Evolutionary conservation across 1,140 invertebrate genomes (phyloP).

Genomic region (Lasioglossum baleicum): DNA sequence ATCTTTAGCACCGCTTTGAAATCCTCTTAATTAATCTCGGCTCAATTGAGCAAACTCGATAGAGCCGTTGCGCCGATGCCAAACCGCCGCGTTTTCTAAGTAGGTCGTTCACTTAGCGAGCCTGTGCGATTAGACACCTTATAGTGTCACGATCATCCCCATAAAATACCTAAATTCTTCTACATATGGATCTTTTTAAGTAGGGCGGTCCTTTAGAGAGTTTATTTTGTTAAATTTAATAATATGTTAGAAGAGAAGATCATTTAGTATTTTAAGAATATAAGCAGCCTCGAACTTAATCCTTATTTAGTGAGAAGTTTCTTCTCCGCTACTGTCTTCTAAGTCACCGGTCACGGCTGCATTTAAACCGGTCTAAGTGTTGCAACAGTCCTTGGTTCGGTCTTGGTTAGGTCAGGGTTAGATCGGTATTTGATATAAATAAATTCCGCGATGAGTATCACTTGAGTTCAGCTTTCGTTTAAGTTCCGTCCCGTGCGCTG

Average conservation of each 20-base stretch:
- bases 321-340: not conserved
- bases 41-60: conserved; percentile 24
- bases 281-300: not conserved
- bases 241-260: too few relatives aligned
- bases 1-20: not conserved
- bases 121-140: not conserved
- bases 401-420: conserved; percentile 39
- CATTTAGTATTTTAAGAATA: too few relatives aligned
- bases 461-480: not conserved
- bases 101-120: conserved; percentile 37
- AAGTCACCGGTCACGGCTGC: conserved; percentile 7
- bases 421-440: conserved; percentile 23
- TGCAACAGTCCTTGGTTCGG: conserved; percentile 28
- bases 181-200: too few relatives aligned
- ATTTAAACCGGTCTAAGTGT: conserved; percentile 7
- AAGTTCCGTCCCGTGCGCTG: not conserved
- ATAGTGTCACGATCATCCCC: too few relatives aligned
- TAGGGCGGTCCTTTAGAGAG: too few relatives aligned
- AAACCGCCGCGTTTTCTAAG: conserved; percentile 35
- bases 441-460: conserved; percentile 8
- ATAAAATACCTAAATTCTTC: too few relatives aligned
- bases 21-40: conserved; percentile 21
- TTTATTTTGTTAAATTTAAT: too few relatives aligned
- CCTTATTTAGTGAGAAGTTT: not conserved
- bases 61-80: conserved; percentile 33